Conservation (phyloP, 92 coral and sea anemone species). For the Muricea muricata region DNA sequence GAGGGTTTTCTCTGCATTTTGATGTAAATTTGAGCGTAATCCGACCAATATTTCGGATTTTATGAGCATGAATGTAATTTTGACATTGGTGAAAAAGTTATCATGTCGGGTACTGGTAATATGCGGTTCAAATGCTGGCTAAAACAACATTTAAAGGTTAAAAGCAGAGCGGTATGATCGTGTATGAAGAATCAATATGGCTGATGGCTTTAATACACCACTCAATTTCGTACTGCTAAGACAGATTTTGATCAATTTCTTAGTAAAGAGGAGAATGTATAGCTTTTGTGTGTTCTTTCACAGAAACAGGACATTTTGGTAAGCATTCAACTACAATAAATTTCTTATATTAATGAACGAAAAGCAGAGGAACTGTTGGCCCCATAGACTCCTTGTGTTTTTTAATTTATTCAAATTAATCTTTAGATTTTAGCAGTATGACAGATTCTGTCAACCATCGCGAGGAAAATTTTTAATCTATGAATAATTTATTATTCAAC, state of each 20-base stretch:
- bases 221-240: constrained; percentile 5
- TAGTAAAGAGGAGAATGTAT: background rate
- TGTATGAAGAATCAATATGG: constrained; percentile 29
- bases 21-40: constrained; percentile 1
- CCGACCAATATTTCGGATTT: background rate
- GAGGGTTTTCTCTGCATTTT: constrained; percentile 4
- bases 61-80: constrained; percentile 18
- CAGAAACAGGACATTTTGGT: constrained; percentile 20
- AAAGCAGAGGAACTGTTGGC: constrained; percentile 29
- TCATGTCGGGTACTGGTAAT: constrained; percentile 14
- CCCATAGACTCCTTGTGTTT: constrained; percentile 25
- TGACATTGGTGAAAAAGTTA: background rate
- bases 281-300: background rate
- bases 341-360: constrained; percentile 11
- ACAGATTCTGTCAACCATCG: constrained; percentile 30
- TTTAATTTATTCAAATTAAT: constrained; percentile 1
- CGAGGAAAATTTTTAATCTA: background rate
- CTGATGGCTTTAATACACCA: background rate
- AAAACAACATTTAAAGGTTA: background rate
- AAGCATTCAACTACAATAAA: constrained; percentile 8
- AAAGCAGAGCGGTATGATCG: constrained; percentile 13
- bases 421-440: background rate
- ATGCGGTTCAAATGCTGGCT: constrained; percentile 14
- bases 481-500: constrained; percentile 8
- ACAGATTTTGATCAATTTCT: constrained; percentile 22